Percentiles rank a stretch among this genome's conserved stretches.
Conservation (phyloP, 2,888 invertebrate species). For the Hoplodrina blanda region DNA sequence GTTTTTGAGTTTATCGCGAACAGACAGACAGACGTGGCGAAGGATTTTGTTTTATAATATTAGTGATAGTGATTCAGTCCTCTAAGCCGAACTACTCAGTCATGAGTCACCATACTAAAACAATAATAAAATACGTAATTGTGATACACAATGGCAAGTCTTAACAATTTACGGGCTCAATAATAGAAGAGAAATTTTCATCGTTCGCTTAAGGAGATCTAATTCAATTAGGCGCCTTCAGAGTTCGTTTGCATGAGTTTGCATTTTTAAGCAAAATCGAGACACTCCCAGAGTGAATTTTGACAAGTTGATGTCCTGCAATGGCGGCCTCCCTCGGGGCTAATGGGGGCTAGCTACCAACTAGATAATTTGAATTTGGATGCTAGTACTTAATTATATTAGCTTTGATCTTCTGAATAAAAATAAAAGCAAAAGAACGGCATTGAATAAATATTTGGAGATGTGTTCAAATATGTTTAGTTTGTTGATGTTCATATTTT, state of each 20-base stretch:
- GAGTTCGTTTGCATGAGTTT: slow-evolving; percentile 89
- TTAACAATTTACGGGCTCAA: slow-evolving; percentile 82
- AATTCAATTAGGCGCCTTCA: slow-evolving; percentile 86
- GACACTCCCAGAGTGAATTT: slow-evolving; percentile 79
- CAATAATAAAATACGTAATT: slow-evolving; percentile 76
- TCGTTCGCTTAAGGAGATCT: slow-evolving; percentile 83
- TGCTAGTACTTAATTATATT: slow-evolving; percentile 54
- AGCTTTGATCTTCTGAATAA: slow-evolving; percentile 59
- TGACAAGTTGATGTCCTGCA: slow-evolving; percentile 81
- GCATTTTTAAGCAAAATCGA: slow-evolving; percentile 87
- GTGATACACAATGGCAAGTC: slow-evolving; percentile 81
- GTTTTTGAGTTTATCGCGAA: too few relatives aligned
- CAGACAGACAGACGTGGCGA: too few relatives aligned
- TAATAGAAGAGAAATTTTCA: slow-evolving; percentile 82
- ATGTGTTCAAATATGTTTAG: slow-evolving; percentile 24
- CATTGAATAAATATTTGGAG: slow-evolving; percentile 47
- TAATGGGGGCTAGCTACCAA: slow-evolving; percentile 66
- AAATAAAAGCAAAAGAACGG: slow-evolving; percentile 43
- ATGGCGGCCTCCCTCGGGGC: slow-evolving; percentile 64
- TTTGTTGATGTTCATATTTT: slow-evolving; percentile 9
- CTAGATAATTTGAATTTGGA: slow-evolving; percentile 68
- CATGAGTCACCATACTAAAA: not conserved
- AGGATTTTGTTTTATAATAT: too few relatives aligned
- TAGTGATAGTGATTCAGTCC: not conserved
- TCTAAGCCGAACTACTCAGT: not conserved